Conservation (phyloP, 2,797 vertebrate genomes). For the Xerus rutilus region DNA sequence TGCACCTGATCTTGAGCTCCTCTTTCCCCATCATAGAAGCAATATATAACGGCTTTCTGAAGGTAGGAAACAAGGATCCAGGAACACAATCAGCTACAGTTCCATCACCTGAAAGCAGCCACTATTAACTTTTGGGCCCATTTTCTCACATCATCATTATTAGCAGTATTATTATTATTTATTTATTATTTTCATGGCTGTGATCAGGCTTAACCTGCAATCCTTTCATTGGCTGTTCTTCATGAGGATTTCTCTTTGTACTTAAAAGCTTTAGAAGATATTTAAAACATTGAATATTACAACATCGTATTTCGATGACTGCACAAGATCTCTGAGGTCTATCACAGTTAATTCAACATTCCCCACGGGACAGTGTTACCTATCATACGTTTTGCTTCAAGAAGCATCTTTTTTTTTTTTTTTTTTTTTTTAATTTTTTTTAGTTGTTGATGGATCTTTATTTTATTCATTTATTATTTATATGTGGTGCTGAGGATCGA, state of each 20-base stretch:
- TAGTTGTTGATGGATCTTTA: no score
- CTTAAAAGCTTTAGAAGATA: slow-evolving; percentile 46
- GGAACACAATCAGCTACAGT: slow-evolving; percentile 10
- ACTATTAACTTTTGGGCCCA: background rate
- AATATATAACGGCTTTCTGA: slow-evolving; percentile 42
- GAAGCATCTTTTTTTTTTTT: background rate
- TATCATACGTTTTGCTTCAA: background rate
- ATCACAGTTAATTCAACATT: background rate
- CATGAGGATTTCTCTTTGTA: background rate
- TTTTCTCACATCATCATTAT: background rate
- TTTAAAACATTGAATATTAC: background rate
- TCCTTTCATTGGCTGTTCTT: background rate
- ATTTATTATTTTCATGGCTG: slow-evolving; percentile 31
- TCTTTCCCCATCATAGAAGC: slow-evolving; percentile 36
- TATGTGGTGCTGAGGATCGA: no score
- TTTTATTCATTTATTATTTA: no score
- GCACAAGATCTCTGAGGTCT: background rate
- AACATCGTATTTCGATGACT: slow-evolving; percentile 8
- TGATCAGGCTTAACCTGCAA: background rate
- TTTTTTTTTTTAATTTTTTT: no score
- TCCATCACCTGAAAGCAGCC: background rate
- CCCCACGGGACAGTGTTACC: background rate
- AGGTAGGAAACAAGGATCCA: background rate
- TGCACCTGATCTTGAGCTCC: slow-evolving; percentile 49
- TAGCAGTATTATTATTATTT: background rate